Conservation (phyloP, 53 echinoderm and acorn worm genomes). For the Echinarachnius parma region DNA sequence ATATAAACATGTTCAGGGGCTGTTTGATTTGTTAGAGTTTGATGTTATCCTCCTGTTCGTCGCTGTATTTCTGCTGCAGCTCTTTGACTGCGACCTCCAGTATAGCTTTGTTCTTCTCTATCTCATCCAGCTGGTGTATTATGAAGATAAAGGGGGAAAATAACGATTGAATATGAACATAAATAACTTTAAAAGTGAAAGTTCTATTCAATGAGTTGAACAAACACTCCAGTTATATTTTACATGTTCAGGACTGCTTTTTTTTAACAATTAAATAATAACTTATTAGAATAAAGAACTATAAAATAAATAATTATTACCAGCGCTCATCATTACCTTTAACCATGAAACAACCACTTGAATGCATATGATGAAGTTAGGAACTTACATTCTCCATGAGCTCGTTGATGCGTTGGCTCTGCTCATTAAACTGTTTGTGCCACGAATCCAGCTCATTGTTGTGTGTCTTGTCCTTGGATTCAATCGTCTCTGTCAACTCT, state of each 20-base stretch:
- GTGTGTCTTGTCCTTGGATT: constrained; percentile 54
- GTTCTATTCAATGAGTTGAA: too few species aligned
- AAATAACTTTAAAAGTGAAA: too few species aligned
- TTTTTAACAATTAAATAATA: too few species aligned
- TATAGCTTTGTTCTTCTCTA: constrained; percentile 71
- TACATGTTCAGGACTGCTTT: too few species aligned
- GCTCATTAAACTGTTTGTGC: constrained; percentile 45
- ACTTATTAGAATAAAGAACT: too few species aligned
- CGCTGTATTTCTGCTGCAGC: constrained; percentile 61
- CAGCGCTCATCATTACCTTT: too few species aligned
- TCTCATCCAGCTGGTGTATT: constrained; percentile 58
- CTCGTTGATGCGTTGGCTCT: constrained; percentile 34
- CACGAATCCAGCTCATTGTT: constrained; percentile 34
- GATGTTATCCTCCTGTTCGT: constrained; percentile 68
- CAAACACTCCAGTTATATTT: too few species aligned
- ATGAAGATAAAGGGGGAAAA: not conserved
- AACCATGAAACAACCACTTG: not conserved
- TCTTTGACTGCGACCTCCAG: constrained; percentile 62
- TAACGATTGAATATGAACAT: too few species aligned
- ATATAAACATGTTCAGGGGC: too few species aligned
- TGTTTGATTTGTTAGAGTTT: constrained; percentile 59
- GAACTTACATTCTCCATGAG: constrained; percentile 44
- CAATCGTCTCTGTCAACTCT: constrained; percentile 46
- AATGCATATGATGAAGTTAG: not conserved
- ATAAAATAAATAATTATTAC: too few species aligned